Percentiles rank a stretch among this genome's conserved stretches.
Evolutionary conservation across 1,140 invertebrate species (phyloP).

Genomic region (Macrotrachela quadricornifera): DNA sequence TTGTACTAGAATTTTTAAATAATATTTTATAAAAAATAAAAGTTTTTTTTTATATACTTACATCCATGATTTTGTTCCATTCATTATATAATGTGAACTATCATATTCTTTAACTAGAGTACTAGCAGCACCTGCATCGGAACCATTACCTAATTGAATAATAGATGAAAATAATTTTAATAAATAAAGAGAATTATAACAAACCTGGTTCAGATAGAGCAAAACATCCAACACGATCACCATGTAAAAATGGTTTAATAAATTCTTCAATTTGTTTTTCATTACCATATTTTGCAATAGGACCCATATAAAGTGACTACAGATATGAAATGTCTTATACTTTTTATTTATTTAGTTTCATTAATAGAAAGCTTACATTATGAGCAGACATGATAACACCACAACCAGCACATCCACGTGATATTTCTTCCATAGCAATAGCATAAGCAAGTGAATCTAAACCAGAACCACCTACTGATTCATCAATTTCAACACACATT

Average conservation of each 20-base stretch:
- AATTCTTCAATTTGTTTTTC: constrained; percentile 59
- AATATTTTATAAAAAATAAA: too few species aligned
- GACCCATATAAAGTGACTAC: constrained; percentile 49
- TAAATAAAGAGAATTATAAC: neutral
- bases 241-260: constrained; percentile 49
- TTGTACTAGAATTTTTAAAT: constrained; percentile 45
- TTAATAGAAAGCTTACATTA: constrained; percentile 29
- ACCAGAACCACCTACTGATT: constrained; percentile 61
- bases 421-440: constrained; percentile 78
- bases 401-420: constrained; percentile 27
- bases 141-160: constrained; percentile 37
- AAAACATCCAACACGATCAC: constrained; percentile 48
- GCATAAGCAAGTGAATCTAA: constrained; percentile 76
- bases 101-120: constrained; percentile 52
- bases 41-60: too few species aligned
- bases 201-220: constrained; percentile 55
- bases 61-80: constrained; percentile 72
- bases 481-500: constrained; percentile 55
- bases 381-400: constrained; percentile 29
- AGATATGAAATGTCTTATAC: too few species aligned
- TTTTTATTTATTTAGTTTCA: neutral
- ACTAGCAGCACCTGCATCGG: constrained; percentile 75
- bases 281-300: constrained; percentile 53
- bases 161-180: constrained; percentile 8
- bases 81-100: constrained; percentile 45